Evolutionary conservation across 2,888 invertebrate species (phyloP).

Genomic region (Ernsta delagoae): DNA sequence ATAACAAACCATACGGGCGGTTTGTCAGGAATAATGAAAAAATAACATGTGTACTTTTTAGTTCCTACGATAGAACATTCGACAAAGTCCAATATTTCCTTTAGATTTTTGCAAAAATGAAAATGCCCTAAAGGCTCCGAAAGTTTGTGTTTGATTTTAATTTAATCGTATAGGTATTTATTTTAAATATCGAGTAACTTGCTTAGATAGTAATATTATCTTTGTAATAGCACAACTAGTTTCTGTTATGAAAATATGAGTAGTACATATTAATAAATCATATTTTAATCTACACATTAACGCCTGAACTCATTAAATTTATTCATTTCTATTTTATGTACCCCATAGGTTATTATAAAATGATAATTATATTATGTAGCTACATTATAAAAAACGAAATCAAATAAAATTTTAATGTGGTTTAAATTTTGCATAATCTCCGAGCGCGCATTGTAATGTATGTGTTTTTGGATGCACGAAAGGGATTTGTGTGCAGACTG

Average conservation of each 20-base stretch:
- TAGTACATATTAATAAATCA: no score
- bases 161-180: no score
- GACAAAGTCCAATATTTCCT: neutral
- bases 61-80: neutral
- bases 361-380: no score
- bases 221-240: no score
- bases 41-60: constrained; percentile 3
- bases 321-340: neutral
- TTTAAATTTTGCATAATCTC: constrained; percentile 32
- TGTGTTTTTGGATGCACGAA: constrained; percentile 32
- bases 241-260: no score
- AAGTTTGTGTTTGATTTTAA: neutral
- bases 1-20: constrained; percentile 6
- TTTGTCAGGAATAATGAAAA: constrained; percentile 14
- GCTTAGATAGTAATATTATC: no score
- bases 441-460: constrained; percentile 2
- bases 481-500: constrained; percentile 30
- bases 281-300: no score
- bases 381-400: no score
- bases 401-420: constrained; percentile 22
- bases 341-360: constrained; percentile 13
- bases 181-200: no score
- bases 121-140: neutral
- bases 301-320: no score
- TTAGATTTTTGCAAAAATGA: neutral